A percentile compares a stretch with the other conserved stretches of the same genome.
Conservation (phyloP, 2,797 vertebrate genomes). For the Arrhamphus sclerolepis region DNA sequence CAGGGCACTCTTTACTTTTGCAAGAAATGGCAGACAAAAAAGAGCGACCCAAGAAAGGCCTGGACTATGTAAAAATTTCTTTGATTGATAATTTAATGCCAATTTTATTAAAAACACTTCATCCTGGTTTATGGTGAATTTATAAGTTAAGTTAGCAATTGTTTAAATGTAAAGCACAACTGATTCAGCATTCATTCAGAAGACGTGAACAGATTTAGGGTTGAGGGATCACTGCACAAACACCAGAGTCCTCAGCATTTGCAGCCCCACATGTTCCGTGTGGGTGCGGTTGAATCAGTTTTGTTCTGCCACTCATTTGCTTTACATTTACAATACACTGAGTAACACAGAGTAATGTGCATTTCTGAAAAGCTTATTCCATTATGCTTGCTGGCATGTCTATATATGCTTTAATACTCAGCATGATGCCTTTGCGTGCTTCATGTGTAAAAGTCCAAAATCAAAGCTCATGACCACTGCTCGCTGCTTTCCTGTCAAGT, state of each 20-base stretch:
- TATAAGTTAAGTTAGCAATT: too few species aligned
- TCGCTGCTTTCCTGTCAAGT: constrained; percentile 39
- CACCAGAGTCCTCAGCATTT: neutral
- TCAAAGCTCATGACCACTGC: constrained; percentile 44
- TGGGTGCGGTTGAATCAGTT: neutral
- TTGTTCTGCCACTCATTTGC: neutral
- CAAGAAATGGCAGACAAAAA: too few species aligned
- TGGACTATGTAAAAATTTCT: too few species aligned
- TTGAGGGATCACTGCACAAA: too few species aligned
- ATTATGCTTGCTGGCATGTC: neutral
- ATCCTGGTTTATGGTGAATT: too few species aligned
- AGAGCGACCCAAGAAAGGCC: too few species aligned
- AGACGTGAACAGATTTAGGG: too few species aligned
- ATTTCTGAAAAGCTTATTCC: constrained; percentile 27
- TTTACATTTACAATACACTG: neutral
- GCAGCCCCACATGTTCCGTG: neutral
- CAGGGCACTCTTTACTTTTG: too few species aligned
- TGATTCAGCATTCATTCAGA: too few species aligned
- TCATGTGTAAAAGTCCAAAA: constrained; percentile 51
- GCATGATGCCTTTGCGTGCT: constrained; percentile 30
- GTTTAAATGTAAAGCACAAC: too few species aligned
- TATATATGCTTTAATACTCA: constrained; percentile 35
- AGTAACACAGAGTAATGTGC: constrained; percentile 8
- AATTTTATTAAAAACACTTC: too few species aligned
- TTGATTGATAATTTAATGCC: too few species aligned